A percentile compares a stretch with the other conserved stretches of the same genome.
These are phyloP conservation scores for Halichondria panicea DNA, from an alignment of 37 sponge, comb jelly and placozoan genomes.

Conservation along the genomic window DNA sequence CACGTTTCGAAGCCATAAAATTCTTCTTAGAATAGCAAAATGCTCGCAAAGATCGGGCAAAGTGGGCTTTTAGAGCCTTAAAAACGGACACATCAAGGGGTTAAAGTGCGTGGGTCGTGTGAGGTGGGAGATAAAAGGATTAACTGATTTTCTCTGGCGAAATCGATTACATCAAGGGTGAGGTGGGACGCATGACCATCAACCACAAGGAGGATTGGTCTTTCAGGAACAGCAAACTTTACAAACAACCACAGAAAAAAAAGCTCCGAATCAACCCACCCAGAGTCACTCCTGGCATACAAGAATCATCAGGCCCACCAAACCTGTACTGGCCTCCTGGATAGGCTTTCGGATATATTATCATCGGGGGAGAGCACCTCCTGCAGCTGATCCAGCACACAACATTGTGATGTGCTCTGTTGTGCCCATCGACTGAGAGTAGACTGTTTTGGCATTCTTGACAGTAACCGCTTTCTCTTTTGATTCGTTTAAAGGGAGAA, in stretches of 20 bases:
- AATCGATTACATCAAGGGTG: constrained; percentile 12
- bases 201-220: constrained; percentile 58
- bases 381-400: constrained; percentile 12
- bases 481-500: not conserved
- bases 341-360: not conserved
- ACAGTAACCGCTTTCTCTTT: not conserved
- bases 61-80: constrained; percentile 37
- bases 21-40: not conserved
- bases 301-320: constrained; percentile 20
- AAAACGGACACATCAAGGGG: constrained; percentile 64
- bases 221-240: constrained; percentile 6
- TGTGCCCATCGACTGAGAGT: constrained; percentile 11
- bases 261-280: constrained; percentile 12
- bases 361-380: constrained; percentile 17
- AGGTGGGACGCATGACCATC: constrained; percentile 70
- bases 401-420: constrained; percentile 10
- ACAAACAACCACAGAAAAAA: not conserved
- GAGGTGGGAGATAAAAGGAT: constrained; percentile 60
- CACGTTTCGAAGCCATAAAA: constrained; percentile 3
- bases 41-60: not conserved
- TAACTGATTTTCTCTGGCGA: constrained; percentile 31
- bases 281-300: constrained; percentile 3
- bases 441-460: constrained; percentile 1
- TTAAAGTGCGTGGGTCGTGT: constrained; percentile 46
- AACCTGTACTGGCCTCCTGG: constrained; percentile 15